Conservation (phyloP, 1,140 invertebrate species). For the Hyles vespertilio region DNA sequence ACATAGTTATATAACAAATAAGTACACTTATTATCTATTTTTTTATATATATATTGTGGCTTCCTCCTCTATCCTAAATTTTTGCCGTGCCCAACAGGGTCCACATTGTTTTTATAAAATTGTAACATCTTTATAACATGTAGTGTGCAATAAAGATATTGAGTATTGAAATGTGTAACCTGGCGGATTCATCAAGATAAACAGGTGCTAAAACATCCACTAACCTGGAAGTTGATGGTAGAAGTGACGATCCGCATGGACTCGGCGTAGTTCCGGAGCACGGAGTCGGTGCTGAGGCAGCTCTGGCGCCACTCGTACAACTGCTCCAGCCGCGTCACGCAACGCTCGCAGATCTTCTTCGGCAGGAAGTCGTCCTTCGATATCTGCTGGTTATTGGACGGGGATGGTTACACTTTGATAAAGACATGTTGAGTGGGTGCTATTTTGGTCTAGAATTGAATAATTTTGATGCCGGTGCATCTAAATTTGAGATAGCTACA, state of each 20-base stretch:
- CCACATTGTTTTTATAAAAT: too few relatives aligned
- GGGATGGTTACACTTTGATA: slow-evolving; percentile 10
- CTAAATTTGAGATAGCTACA: too few relatives aligned
- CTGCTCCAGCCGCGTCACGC: slow-evolving; percentile 79
- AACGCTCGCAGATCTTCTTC: slow-evolving; percentile 83
- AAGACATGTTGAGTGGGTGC: too few relatives aligned
- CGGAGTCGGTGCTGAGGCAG: slow-evolving; percentile 79
- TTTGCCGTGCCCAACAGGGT: too few relatives aligned
- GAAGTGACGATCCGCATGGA: slow-evolving; percentile 80
- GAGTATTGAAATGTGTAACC: background rate
- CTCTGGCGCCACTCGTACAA: slow-evolving; percentile 81
- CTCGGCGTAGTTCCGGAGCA: slow-evolving; percentile 81
- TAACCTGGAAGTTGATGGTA: slow-evolving; percentile 80
- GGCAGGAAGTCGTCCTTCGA: slow-evolving; percentile 83
- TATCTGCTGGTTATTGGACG: slow-evolving; percentile 71
- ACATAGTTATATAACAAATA: too few relatives aligned
- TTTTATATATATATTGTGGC: too few relatives aligned
- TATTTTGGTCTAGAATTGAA: too few relatives aligned
- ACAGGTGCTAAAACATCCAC: slow-evolving; percentile 5
- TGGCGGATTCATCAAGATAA: background rate
- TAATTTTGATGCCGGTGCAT: too few relatives aligned
- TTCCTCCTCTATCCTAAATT: too few relatives aligned
- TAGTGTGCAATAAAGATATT: background rate
- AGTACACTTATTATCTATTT: too few relatives aligned
- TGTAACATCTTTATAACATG: too few relatives aligned